These are phyloP conservation scores for Lasioglossum pauxillum DNA, from an alignment of 2,888 invertebrate species.

Conservation along the genomic window DNA sequence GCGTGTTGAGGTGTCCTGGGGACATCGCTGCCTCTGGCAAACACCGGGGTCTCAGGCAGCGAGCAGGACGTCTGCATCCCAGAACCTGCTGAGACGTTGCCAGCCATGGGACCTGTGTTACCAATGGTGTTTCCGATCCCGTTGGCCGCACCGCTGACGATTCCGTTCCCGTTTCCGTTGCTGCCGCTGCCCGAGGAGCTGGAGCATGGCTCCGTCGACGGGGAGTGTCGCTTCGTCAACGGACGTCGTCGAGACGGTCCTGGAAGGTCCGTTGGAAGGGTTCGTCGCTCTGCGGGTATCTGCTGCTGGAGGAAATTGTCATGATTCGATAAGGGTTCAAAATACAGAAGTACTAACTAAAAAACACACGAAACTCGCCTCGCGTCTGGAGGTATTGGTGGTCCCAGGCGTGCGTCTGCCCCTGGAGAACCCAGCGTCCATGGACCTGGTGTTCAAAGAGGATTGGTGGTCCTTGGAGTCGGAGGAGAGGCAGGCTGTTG, in stretches of 20 bases:
- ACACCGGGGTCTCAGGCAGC: conserved; percentile 95
- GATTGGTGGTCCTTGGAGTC: conserved; percentile 83
- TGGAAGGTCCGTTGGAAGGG: conserved; percentile 90
- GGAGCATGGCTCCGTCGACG: conserved; percentile 93
- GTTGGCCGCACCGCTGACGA: conserved; percentile 85
- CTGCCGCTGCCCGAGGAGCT: conserved; percentile 92
- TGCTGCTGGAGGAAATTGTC: conserved; percentile 63
- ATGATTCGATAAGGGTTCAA: neutral
- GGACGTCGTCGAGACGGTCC: conserved; percentile 85
- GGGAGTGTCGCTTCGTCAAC: conserved; percentile 84
- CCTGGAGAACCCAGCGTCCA: conserved; percentile 91
- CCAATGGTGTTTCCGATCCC: conserved; percentile 92
- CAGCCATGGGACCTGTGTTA: conserved; percentile 92
- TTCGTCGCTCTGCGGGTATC: conserved; percentile 88
- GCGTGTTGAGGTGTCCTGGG: conserved; percentile 92
- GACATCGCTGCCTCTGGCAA: conserved; percentile 93
- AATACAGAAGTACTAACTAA: neutral
- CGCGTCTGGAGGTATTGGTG: conserved; percentile 81
- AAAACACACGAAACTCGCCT: neutral
- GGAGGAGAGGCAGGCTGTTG: conserved; percentile 49
- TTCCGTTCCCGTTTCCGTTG: conserved; percentile 88
- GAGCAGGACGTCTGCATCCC: conserved; percentile 93
- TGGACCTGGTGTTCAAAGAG: conserved; percentile 93
- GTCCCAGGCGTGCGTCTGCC: conserved; percentile 80
- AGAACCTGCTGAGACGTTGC: conserved; percentile 84